A percentile compares a stretch with the other conserved stretches of the same genome.
phyloP scores from a whole-genome alignment of 2,888 invertebrate genomes.

The Diloba caeruleocephala region DNA sequence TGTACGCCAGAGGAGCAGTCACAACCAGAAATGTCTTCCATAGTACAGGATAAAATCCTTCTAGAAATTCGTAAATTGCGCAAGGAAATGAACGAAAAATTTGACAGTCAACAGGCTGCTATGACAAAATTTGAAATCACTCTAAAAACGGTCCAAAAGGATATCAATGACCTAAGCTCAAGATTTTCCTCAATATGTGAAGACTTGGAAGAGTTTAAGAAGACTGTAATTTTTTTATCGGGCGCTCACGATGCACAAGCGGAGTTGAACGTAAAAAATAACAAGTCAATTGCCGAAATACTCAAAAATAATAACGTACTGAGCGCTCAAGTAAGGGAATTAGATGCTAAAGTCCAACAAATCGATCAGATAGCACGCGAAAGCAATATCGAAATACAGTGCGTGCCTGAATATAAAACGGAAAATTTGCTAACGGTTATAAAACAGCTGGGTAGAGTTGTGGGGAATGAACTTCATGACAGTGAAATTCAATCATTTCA shows the following conservation, averaged over 20 bases:
- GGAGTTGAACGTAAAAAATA: background rate
- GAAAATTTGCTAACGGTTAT: no score
- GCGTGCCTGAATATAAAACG: no score
- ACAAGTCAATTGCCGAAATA: background rate
- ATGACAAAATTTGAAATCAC: background rate
- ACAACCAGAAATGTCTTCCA: no score
- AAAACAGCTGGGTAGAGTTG: no score
- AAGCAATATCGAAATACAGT: no score
- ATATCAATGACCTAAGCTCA: background rate
- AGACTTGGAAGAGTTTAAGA: background rate
- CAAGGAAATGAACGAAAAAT: no score
- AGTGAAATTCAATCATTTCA: background rate
- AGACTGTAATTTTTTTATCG: background rate
- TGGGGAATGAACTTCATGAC: background rate
- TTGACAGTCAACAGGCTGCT: background rate
- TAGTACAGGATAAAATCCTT: slow-evolving; percentile 1
- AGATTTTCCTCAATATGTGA: background rate
- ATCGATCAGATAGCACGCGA: no score
- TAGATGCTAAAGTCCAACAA: background rate
- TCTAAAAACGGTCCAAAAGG: background rate
- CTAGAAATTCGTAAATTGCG: slow-evolving; percentile 1
- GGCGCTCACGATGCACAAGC: background rate
- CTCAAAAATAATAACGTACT: background rate
- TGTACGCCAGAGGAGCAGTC: no score
- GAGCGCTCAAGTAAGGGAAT: background rate